A percentile compares a stretch with the other conserved stretches of the same genome.
Conservation (phyloP, 2,113 vertebrate species). For the Microtus ochrogaster region DNA sequence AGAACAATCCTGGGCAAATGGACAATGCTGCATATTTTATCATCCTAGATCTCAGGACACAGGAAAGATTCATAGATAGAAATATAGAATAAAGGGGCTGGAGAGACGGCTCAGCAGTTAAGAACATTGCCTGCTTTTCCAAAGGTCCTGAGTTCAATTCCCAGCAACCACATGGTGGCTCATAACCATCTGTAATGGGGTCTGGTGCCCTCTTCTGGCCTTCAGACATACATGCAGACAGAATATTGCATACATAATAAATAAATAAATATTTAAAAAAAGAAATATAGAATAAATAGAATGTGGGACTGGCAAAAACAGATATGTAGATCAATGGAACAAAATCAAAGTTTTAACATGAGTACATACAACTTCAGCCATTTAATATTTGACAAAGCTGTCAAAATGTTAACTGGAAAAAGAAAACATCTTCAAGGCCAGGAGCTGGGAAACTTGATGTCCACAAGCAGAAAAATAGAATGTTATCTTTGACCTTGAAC, state of each 20-base stretch:
- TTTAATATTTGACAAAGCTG: background rate
- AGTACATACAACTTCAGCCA: background rate
- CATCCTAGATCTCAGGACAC: background rate
- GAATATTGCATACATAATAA: too few species aligned
- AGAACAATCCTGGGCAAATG: background rate
- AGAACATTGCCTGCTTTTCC: too few species aligned
- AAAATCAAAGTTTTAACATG: background rate
- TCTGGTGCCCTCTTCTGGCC: too few species aligned
- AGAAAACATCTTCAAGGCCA: background rate
- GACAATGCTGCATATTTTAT: background rate
- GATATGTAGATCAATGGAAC: background rate
- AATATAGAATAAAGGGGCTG: too few species aligned
- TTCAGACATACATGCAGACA: too few species aligned
- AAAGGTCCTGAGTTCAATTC: too few species aligned
- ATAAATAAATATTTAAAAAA: too few species aligned
- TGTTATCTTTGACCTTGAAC: background rate
- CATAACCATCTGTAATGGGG: too few species aligned
- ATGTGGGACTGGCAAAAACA: background rate
- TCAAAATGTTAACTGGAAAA: background rate
- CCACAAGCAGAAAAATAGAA: background rate
- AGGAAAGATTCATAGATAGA: background rate
- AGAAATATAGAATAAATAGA: background rate
- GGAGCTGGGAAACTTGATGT: background rate
- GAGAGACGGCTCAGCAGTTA: too few species aligned
- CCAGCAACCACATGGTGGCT: too few species aligned